Percentiles rank a stretch among this genome's conserved stretches.
Conservation (phyloP, 2,888 invertebrate genomes). For the Caenorhabditis parvicauda region DNA sequence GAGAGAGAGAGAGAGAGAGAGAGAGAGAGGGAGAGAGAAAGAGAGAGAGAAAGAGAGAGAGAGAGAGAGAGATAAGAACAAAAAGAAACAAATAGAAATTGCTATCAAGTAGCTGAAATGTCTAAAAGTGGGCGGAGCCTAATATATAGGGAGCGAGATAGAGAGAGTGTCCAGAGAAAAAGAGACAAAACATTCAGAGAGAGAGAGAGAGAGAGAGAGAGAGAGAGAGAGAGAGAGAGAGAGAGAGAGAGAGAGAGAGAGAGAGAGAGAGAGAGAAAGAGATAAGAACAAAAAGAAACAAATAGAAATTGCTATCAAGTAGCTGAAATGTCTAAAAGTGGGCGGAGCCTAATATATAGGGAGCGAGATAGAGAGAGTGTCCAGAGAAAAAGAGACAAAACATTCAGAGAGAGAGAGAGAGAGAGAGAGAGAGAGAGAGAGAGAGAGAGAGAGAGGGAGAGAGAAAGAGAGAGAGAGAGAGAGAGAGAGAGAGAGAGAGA, state of each 20-base stretch:
- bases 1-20: slow-evolving; percentile 4
- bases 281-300: background rate
- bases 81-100: slow-evolving; percentile 3
- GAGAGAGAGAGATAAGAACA: background rate
- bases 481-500: background rate
- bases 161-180: slow-evolving; percentile 2
- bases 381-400: background rate
- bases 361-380: background rate
- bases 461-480: background rate
- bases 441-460: slow-evolving; percentile 3
- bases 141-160: background rate
- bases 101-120: background rate
- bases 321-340: slow-evolving; percentile 2
- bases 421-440: background rate
- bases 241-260: background rate
- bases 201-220: background rate
- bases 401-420: background rate
- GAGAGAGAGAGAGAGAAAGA: background rate
- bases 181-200: background rate
- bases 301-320: background rate
- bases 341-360: background rate
- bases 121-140: background rate
- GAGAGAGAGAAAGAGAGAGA: background rate
- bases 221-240: background rate
- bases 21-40: background rate